phyloP scores from a whole-genome alignment of 2,113 vertebrate genomes.

The Pangasianodon hypophthalmus region DNA sequence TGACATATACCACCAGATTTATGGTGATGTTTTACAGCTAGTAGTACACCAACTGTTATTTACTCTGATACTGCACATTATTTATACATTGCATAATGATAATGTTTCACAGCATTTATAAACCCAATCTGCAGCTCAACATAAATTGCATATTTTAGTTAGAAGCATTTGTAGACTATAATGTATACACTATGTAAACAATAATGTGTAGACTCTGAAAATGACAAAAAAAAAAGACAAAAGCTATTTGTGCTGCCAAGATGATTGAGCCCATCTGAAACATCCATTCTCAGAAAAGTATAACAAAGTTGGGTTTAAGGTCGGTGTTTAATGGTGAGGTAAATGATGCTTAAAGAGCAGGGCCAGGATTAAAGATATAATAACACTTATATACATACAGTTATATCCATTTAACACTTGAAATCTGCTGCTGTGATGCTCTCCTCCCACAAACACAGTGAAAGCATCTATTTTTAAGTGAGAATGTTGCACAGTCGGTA shows the following conservation, averaged over 20 bases:
- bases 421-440: neutral
- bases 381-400: neutral
- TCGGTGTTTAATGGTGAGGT: slow-evolving; percentile 58
- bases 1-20: slow-evolving; percentile 11
- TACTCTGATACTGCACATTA: neutral
- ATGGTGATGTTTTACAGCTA: neutral
- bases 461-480: neutral
- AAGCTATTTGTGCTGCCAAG: neutral
- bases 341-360: slow-evolving; percentile 54
- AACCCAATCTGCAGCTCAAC: neutral
- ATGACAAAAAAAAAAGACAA: too few relatives aligned
- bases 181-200: too few relatives aligned
- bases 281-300: neutral
- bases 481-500: neutral
- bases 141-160: neutral
- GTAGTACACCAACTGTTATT: neutral
- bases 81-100: slow-evolving; percentile 17
- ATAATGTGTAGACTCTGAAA: too few relatives aligned
- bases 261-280: neutral
- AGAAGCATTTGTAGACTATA: neutral
- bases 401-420: neutral
- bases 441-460: neutral
- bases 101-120: neutral
- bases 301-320: neutral
- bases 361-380: neutral